Conservation (phyloP, 2,797 vertebrate genomes). For the Spinus olivaceus region DNA sequence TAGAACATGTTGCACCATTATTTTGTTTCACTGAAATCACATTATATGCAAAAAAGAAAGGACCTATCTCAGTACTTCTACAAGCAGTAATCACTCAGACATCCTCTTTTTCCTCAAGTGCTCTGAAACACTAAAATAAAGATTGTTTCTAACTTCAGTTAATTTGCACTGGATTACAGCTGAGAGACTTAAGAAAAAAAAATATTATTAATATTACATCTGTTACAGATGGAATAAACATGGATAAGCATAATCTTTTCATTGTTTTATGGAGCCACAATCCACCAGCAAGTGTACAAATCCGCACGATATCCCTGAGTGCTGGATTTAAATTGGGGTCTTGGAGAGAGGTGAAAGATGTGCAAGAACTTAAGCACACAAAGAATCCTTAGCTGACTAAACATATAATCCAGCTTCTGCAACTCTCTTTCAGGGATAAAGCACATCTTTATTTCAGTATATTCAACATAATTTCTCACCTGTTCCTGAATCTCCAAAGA, state of each 20-base stretch:
- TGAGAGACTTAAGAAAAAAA: not conserved
- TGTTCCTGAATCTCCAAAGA: not conserved
- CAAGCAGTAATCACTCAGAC: not conserved
- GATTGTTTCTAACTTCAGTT: slow-evolving; percentile 18
- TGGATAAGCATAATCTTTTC: slow-evolving; percentile 37
- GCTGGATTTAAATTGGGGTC: slow-evolving; percentile 7
- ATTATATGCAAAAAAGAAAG: not conserved
- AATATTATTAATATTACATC: slow-evolving; percentile 38
- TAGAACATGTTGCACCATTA: not conserved
- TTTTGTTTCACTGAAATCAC: no score
- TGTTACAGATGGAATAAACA: slow-evolving; percentile 40
- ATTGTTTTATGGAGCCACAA: slow-evolving; percentile 39
- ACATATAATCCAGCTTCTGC: not conserved
- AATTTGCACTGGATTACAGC: slow-evolving; percentile 32
- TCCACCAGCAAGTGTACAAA: slow-evolving; percentile 43
- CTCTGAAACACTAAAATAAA: not conserved
- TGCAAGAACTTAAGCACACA: not conserved
- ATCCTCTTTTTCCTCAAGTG: not conserved
- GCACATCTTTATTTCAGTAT: not conserved
- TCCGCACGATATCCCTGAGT: not conserved
- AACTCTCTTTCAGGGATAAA: not conserved
- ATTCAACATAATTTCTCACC: not conserved
- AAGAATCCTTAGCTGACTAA: not conserved
- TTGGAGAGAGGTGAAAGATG: not conserved
- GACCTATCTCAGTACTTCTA: not conserved